Evolutionary conservation across 2,888 invertebrate genomes (phyloP), one percentile per base, ranked within the genome.

Genomic region (Drosophila pegasa): DNA sequence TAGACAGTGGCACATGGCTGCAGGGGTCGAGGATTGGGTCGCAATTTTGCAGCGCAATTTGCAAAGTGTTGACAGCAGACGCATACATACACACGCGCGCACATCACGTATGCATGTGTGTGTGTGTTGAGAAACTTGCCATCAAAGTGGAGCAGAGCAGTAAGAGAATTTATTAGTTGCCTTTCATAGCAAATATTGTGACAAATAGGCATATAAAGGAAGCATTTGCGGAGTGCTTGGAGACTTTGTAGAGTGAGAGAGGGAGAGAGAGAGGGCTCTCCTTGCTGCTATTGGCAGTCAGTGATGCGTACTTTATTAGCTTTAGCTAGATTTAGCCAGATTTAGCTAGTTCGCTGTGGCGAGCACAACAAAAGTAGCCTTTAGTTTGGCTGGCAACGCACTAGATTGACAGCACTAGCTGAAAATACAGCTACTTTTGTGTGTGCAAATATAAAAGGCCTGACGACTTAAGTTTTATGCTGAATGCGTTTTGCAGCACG

Each of bases 111-210:
- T 63, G 33, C 27, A 29, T 54, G 41, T 54, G 41, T 43, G 51
- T 41, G 47, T 55, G 41, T 52, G 62, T 50, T 64, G 55, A 52
- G 56, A 78, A 78, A 83, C 63, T 82, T 73, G 70, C 75, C 54
- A 73, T 59, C 63, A 67, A 79, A 79, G 66, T 69, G 62, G 56
- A 73, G 78, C 60, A 58, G 56, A 67, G 62, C 67, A 74, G 69
- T 74, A 77, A 73, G 66, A 75, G 84, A 87, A 87, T 87, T 82
- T 82, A 87, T 82, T 82, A 82, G 87, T 76, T 76, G 83, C 80
- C 87, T 83, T 80, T 83, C 77, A 79, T 54, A 64, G 80, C 78
- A 80, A 87, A 87, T 84, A 84, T 84, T 83, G 81, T 71, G 87
- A 80, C 87, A 82, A 82, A 87, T 83, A 67, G 78, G 71, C 64